Conservation (phyloP, 2,888 invertebrate genomes). For the Morpho achilles region DNA sequence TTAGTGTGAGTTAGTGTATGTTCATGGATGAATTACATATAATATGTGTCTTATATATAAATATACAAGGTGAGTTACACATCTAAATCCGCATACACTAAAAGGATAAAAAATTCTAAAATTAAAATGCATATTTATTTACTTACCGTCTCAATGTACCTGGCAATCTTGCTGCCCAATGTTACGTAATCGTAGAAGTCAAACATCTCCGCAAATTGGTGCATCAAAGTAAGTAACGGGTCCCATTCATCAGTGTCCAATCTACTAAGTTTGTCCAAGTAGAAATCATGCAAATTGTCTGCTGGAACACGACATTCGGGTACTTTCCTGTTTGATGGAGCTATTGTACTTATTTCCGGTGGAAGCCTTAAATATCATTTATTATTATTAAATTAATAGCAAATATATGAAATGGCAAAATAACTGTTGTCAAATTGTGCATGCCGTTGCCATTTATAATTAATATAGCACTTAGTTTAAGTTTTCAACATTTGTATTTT, state of each 20-base stretch:
- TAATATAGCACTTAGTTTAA: too few relatives aligned
- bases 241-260: slow-evolving; percentile 51
- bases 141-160: slow-evolving; percentile 60
- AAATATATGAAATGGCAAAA: too few relatives aligned
- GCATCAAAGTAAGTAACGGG: slow-evolving; percentile 50
- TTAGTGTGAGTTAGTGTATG: too few relatives aligned
- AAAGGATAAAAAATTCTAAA: too few relatives aligned
- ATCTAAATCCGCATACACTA: too few relatives aligned
- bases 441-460: too few relatives aligned
- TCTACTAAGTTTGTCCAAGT: slow-evolving; percentile 41
- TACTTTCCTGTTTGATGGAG: slow-evolving; percentile 42
- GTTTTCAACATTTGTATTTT: too few relatives aligned
- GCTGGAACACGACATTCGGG: slow-evolving; percentile 50
- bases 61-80: too few relatives aligned
- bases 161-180: slow-evolving; percentile 58
- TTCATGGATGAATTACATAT: too few relatives aligned
- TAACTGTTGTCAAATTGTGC: too few relatives aligned
- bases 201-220: slow-evolving; percentile 55
- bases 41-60: too few relatives aligned
- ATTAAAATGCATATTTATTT: background rate
- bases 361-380: slow-evolving; percentile 41
- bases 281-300: slow-evolving; percentile 50
- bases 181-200: slow-evolving; percentile 46
- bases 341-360: slow-evolving; percentile 40
- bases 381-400: background rate